Evolutionary conservation across 2,113 vertebrate genomes (phyloP).

Genomic region (Tichodroma muraria): DNA sequence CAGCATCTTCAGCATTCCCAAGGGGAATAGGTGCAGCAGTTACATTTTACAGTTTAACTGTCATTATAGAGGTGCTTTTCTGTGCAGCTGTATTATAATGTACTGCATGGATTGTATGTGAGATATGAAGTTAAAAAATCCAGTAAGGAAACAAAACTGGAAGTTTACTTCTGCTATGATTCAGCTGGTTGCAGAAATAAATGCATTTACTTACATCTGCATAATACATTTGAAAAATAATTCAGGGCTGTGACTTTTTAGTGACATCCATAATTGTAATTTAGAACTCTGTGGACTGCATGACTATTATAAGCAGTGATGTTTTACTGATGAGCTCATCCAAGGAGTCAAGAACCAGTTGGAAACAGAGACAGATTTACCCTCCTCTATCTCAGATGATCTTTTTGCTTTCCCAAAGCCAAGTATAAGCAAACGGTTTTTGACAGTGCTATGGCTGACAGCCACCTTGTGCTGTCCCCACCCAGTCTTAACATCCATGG

Average conservation of each 20-base stretch:
- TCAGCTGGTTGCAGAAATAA: not conserved
- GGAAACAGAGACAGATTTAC: not conserved
- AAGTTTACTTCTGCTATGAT: not conserved
- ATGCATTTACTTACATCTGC: not conserved
- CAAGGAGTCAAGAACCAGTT: not conserved
- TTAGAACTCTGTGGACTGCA: accelerated
- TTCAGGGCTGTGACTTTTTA: not conserved
- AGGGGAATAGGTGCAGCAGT: not conserved
- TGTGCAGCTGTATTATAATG: not conserved
- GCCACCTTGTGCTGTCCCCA: not conserved
- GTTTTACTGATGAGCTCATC: not conserved
- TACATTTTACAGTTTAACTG: not conserved
- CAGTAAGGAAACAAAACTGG: not conserved
- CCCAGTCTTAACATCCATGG: not conserved
- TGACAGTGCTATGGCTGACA: not conserved
- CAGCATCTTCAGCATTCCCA: not conserved
- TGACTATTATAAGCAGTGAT: not conserved
- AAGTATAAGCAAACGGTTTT: not conserved
- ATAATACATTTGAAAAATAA: not conserved
- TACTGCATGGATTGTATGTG: not conserved
- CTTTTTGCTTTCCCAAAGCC: not conserved
- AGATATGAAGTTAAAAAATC: not conserved
- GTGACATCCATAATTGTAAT: not conserved
- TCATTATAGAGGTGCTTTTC: not conserved
- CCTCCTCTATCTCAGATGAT: not conserved